Evolutionary conservation across 2,797 vertebrate genomes (phyloP), one percentile per base, ranked within the genome.

Genomic region (Antrozous pallidus): DNA sequence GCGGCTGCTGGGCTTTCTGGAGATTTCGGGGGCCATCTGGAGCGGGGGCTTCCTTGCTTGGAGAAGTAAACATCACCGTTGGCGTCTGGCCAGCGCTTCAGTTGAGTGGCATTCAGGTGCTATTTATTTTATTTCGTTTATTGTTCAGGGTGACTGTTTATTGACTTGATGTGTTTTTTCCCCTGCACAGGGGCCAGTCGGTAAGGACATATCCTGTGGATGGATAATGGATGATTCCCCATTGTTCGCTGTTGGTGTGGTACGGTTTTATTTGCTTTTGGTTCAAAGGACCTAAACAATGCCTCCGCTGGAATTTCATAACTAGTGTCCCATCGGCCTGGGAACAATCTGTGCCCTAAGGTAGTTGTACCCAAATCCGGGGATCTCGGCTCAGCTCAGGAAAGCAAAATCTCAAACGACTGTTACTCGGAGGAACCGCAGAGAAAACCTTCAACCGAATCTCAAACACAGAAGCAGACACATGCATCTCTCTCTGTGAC

Each of bases 201-300:
- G 17, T 7, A 89, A 93, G 88, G 75, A 94, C 75, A 83, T 2
- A 95, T 97, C 96, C 95, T 95, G 93, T 77, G 49, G 93, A 93
- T 86, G 90, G 93, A 88, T 94, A 96, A 96, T 74, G 88, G 96
- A 96, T 96, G 97, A 70, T 38, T 69, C 88, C 31, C 95, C 71
- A 96, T 97, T 96, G 96, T 97, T 96, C 42, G 0, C 11, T 36
- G 90, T 77, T 54, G 70, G 93, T 40, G 84, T 70, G 33, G 42
- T 40, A 56, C 4, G 63, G 63, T 85, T 96, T 97, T 90, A 92
- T 88, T 88, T 97, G 90, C 79, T 92, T 54, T 93, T 38, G 42
- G 45, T 96, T 96, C 93, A 97, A 95, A 96, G 79, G 88, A 10
- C 40, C 94, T 61, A 86, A 92, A 96, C 96, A 95, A 96, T 91